Base-by-base conservation (phyloP, 2,888 invertebrate genomes). In the Tricholauxania praeusta region DNA sequence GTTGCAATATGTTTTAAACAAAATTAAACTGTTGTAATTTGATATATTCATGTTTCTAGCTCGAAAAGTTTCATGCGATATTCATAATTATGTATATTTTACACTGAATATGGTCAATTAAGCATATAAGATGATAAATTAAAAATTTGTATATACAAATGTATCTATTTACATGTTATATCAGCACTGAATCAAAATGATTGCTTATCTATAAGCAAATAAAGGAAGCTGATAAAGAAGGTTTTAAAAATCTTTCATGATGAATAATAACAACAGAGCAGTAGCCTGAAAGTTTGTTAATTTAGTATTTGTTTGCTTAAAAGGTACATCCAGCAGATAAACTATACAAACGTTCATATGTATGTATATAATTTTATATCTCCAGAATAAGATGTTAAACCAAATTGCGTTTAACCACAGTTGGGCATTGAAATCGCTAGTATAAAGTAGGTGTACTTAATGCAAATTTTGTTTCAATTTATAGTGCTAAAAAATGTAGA, bases 181-280 rank as follows among this genome's bases (percentile, higher is more conserved):
- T 22, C 28, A 28, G 32, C 5, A 60, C 5, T 60, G 59, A 28
- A 64, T 64, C 51, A 22, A 15, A 22, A 32, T 4, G 64, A 63
- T 22, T 55, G 55, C 51, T 69, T 60, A 69, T 69, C 60, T 48
- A 32, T 77, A 74, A 76, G 68, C 60, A 80, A 81, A 82, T 66
- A 79, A 71, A 48, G 72, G 77, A 77, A 74, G 77, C 79, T 79
- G 82, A 82, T 81, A 82, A 80, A 75, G 69, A 60, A 70, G 70
- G 55, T 57, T 55, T 71, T 63, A 17, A 71, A 67, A 17, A 47
- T 47, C 15, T 49, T 57, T 53, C 57, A 52, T 39, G 62, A 65
- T 70, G 60, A 66, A 39, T 71, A 71, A 17, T 28, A 69, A 39
- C 39, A 39, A 39, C 39, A 39, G 39, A 39, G 39, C 39, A 60